A percentile compares a stretch with the other conserved stretches of the same genome.
phyloP scores from a whole-genome alignment of 2,888 invertebrate species.

The Synergus umbraculus region DNA sequence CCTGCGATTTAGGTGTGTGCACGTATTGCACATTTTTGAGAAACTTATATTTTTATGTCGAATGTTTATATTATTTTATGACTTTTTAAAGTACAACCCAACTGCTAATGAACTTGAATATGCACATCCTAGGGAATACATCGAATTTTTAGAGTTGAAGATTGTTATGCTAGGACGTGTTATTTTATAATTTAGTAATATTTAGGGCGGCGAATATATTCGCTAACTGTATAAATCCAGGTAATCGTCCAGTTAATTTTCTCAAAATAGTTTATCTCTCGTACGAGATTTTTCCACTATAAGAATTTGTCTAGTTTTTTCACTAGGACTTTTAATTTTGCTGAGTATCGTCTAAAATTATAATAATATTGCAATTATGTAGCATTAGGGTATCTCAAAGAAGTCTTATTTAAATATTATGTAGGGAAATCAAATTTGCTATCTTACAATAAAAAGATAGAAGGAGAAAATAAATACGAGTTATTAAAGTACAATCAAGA shows the following conservation, averaged over 20 bases:
- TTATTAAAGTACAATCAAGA: background rate
- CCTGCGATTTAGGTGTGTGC: background rate
- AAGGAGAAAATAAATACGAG: background rate
- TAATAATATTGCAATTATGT: background rate
- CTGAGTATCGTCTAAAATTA: background rate
- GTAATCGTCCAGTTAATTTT: background rate
- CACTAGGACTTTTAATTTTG: background rate
- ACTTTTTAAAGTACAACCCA: slow-evolving; percentile 3
- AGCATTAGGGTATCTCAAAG: background rate
- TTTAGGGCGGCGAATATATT: background rate
- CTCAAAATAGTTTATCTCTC: background rate
- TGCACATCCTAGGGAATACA: slow-evolving; percentile 30
- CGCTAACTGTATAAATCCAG: background rate
- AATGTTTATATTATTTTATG: slow-evolving; percentile 43
- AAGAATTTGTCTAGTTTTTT: background rate
- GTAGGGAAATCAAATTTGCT: background rate
- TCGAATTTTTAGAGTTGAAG: slow-evolving; percentile 17
- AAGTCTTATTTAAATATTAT: background rate
- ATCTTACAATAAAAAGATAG: background rate
- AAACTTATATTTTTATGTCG: slow-evolving; percentile 50
- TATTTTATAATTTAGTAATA: slow-evolving; percentile 2
- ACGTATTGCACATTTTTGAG: slow-evolving; percentile 48
- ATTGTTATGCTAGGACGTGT: background rate
- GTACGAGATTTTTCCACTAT: background rate
- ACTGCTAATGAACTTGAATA: slow-evolving; percentile 5